Evolutionary conservation across 1,140 invertebrate species (phyloP).

Genomic region (Trypoxylus dichotomus): DNA sequence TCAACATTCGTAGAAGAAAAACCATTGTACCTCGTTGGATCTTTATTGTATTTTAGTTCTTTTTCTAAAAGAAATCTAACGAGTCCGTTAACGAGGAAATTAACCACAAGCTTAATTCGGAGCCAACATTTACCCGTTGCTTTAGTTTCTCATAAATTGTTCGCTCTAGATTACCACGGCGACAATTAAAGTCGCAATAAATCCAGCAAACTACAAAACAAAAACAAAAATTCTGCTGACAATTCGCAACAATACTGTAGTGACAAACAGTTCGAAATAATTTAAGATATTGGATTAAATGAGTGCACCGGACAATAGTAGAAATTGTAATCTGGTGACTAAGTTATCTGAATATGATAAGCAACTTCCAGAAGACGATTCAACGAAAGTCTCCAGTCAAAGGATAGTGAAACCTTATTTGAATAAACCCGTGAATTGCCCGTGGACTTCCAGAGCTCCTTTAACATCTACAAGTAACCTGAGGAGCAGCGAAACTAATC

Average conservation of each 20-base stretch:
- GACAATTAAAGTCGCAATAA: neutral
- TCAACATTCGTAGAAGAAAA: too few relatives aligned
- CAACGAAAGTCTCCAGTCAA: neutral
- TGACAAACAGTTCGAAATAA: neutral
- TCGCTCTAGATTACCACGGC: neutral
- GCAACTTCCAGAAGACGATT: neutral
- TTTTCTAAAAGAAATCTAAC: too few relatives aligned
- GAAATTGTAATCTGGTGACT: neutral
- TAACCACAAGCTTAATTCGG: too few relatives aligned
- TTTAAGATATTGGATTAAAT: neutral
- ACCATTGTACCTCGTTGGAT: too few relatives aligned
- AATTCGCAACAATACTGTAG: neutral
- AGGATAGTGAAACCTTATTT: slow-evolving; percentile 14
- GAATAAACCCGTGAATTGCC: slow-evolving; percentile 24
- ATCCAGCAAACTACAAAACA: slow-evolving; percentile 5
- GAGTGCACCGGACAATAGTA: neutral
- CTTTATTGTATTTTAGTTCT: too few relatives aligned
- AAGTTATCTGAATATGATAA: neutral
- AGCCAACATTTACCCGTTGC: too few relatives aligned
- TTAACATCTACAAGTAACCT: neutral
- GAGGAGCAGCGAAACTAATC: neutral
- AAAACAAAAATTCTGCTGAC: neutral
- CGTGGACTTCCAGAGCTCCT: slow-evolving; percentile 30
- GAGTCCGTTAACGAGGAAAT: too few relatives aligned
- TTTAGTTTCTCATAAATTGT: too few relatives aligned